Percentiles rank a stretch among this genome's conserved stretches.
Conservation (phyloP, 37 sponge, comb jelly and placozoan genomes). For the Diacarnus erythraeanus region DNA sequence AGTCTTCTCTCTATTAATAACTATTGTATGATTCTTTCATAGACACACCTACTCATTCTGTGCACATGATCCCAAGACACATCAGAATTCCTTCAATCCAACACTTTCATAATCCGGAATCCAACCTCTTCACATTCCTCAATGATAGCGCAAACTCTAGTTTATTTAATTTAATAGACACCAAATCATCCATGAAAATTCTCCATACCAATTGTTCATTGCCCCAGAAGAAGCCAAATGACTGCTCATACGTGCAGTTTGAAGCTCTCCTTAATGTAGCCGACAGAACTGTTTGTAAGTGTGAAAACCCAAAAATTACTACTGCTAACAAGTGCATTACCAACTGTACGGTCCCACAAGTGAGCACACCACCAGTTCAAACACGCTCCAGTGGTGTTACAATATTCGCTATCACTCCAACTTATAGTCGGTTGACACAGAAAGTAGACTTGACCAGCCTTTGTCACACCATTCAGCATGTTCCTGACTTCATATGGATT, state of each 20-base stretch:
- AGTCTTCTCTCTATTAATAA: no score
- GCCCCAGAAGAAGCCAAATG: not conserved
- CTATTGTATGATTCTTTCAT: no score
- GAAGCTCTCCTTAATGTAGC: conserved; percentile 2
- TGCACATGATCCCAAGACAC: no score
- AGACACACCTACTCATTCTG: no score
- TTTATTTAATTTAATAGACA: no score
- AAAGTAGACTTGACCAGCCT: conserved; percentile 92
- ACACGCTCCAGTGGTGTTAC: not conserved
- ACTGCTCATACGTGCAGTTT: not conserved
- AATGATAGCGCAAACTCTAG: no score
- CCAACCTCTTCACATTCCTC: no score
- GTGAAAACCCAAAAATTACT: not conserved
- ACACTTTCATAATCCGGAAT: no score
- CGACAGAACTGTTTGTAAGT: conserved; percentile 1
- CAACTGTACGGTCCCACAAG: not conserved
- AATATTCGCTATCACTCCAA: conserved; percentile 92
- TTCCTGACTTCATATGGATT: conserved; percentile 86
- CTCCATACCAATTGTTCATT: not conserved
- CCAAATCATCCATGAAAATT: not conserved
- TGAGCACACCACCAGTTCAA: not conserved
- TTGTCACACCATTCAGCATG: conserved; percentile 83
- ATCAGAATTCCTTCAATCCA: no score
- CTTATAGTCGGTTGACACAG: conserved; percentile 89
- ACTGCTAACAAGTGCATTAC: not conserved